Percentiles rank a stretch among this genome's conserved stretches.
phyloP scores from a whole-genome alignment of 2,888 invertebrate genomes.

The Macrophya alboannulata region DNA sequence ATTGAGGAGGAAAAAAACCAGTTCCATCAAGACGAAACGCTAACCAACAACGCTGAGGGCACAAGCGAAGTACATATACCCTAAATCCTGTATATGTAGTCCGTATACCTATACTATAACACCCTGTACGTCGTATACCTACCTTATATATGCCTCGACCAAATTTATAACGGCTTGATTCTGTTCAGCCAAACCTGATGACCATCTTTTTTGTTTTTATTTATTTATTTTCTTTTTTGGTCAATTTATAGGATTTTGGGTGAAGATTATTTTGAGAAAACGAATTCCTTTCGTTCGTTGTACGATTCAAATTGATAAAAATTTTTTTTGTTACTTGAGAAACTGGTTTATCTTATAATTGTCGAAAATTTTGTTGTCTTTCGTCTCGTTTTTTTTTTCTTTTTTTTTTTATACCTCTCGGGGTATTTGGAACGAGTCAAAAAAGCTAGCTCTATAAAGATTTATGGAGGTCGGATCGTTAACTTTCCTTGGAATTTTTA shows the following conservation, averaged over 20 bases:
- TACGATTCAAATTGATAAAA: too few species aligned
- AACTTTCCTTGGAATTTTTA: not conserved
- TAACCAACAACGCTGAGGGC: conserved; percentile 46
- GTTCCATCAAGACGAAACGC: conserved; percentile 54
- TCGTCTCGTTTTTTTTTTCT: not conserved
- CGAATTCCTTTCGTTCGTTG: too few species aligned
- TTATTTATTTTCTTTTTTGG: not conserved
- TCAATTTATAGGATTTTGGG: too few species aligned
- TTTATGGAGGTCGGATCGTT: conserved; percentile 33
- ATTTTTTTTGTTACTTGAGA: too few species aligned
- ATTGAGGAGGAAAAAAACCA: conserved; percentile 52
- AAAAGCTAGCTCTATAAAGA: not conserved
- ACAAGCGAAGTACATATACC: not conserved
- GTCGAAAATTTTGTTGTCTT: too few species aligned
- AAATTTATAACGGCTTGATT: not conserved
- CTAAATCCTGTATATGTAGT: not conserved
- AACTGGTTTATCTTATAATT: too few species aligned
- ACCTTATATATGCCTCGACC: not conserved
- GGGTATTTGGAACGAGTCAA: not conserved
- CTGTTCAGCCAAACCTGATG: not conserved
- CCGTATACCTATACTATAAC: not conserved
- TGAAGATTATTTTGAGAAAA: too few species aligned
- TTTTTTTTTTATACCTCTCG: not conserved
- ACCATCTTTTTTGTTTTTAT: not conserved
- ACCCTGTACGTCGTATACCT: too few species aligned